Conservation (phyloP, 1,140 invertebrate species). For the Heliconius nattereri region DNA sequence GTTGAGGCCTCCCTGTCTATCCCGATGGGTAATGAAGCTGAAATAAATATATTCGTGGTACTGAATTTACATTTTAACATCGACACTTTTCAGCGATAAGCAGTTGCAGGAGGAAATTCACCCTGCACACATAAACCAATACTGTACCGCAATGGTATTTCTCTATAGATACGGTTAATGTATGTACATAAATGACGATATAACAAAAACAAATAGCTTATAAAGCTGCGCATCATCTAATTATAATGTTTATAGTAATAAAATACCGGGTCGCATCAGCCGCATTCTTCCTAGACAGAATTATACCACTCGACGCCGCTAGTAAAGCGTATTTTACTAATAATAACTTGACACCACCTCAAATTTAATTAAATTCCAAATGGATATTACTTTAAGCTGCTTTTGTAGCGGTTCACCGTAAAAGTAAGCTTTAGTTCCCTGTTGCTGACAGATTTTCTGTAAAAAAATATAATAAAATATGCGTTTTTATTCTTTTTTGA, state of each 20-base stretch:
- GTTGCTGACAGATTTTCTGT: slow-evolving; percentile 1
- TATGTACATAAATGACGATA: neutral
- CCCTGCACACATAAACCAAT: neutral
- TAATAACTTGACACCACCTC: slow-evolving; percentile 19
- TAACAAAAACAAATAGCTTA: neutral
- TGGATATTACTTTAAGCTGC: slow-evolving; percentile 17
- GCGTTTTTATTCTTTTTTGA: neutral
- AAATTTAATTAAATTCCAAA: slow-evolving; percentile 22
- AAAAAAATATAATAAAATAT: neutral
- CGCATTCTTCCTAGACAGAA: neutral
- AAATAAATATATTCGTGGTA: no score
- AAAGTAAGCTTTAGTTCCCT: slow-evolving; percentile 18
- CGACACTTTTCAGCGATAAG: no score
- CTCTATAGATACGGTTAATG: no score
- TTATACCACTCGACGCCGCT: slow-evolving; percentile 2
- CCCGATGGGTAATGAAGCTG: no score
- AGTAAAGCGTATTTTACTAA: neutral
- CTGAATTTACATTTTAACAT: no score
- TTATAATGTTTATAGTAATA: neutral
- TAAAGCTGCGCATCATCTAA: neutral
- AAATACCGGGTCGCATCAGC: slow-evolving; percentile 2
- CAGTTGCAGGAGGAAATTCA: no score
- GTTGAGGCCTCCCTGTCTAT: no score
- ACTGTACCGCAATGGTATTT: no score
- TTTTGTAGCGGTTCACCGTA: slow-evolving; percentile 22